Conservation (phyloP, 2,113 vertebrate genomes). For the Cottus gobio region DNA sequence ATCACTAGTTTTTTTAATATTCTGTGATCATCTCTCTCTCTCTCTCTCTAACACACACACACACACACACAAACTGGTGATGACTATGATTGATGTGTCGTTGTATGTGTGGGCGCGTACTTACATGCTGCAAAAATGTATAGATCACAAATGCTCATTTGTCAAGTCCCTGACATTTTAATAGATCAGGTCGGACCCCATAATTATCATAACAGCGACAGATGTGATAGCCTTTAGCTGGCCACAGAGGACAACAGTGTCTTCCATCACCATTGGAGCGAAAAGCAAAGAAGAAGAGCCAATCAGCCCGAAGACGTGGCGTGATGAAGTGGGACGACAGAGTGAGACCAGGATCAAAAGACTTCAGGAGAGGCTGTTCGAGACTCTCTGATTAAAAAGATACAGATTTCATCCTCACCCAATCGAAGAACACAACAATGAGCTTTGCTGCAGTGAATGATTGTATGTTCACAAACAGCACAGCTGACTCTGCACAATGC, state of each 20-base stretch:
- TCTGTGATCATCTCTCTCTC: not conserved
- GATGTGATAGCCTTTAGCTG: conserved; percentile 48
- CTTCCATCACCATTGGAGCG: conserved; percentile 48
- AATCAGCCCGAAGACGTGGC: conserved; percentile 27
- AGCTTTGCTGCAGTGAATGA: not conserved
- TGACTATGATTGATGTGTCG: conserved; percentile 9
- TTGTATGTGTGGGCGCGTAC: not conserved
- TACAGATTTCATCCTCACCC: conserved; percentile 19
- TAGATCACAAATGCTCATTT: conserved; percentile 44
- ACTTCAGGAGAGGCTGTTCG: conserved; percentile 20
- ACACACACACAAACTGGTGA: not conserved
- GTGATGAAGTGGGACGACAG: conserved; percentile 49
- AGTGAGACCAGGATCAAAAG: conserved; percentile 35
- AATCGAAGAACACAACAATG: not conserved
- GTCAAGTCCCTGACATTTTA: conserved; percentile 32
- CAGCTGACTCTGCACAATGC: not conserved
- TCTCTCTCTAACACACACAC: not conserved
- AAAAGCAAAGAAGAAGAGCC: conserved; percentile 31
- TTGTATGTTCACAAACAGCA: not conserved
- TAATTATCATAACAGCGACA: conserved; percentile 44
- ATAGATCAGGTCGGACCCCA: conserved; percentile 26
- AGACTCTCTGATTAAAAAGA: conserved; percentile 17
- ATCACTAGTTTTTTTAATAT: not conserved
- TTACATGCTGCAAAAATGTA: conserved; percentile 8
- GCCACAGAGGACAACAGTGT: conserved; percentile 32